Base-by-base conservation (phyloP, 2,888 invertebrate species). In the Melieria picta region DNA sequence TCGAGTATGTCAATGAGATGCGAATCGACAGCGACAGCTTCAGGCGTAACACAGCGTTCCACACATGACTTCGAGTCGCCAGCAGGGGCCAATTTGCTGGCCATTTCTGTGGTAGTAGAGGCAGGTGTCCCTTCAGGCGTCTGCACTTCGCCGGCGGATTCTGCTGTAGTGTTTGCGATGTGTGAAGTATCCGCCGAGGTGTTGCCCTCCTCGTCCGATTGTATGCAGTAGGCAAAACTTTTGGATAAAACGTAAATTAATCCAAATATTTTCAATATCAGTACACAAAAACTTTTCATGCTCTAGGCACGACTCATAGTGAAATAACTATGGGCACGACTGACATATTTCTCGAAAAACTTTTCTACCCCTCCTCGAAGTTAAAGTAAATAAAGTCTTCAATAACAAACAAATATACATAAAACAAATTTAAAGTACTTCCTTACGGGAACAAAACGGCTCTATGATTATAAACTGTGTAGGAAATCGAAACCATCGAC, bases 151-250 rank as follows among this genome's bases (percentile, higher is more conserved):
- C 9, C 63, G n/a, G 58, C 55, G 11, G 43, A 16, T 60, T 4
- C 67, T 58, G 61, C 60, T 55, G 74, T 61, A 43, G 67, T 66
- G 72, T 75, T 75, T 10, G 78, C 30, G 10, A 61, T 52, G 30
- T 30, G 50, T 67, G 60, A 52, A 7, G 52, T 75, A 50, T 83
- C 83, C 13, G 77, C 73, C 4, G 84, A 81, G 7, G 75, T 79
- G 64, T 84, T 84, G 7, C 81, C 82, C 55, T 82, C 80, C 69
- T 85, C 83, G 62, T 81, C 81, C 6, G 84, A 82, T 74, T 84
- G 81, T 57, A 85, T 85, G 47, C 79, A 81, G 72, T 83, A 84
- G 30, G 80, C 80, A 77, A 85, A 85, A 50, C 85, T 85, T 75
- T 56, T 72, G 11, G 50, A 69, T 55, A 45, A 76, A 76, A 72